phyloP scores from a whole-genome alignment of 2,113 vertebrate genomes.

The Toxostoma redivivum region DNA sequence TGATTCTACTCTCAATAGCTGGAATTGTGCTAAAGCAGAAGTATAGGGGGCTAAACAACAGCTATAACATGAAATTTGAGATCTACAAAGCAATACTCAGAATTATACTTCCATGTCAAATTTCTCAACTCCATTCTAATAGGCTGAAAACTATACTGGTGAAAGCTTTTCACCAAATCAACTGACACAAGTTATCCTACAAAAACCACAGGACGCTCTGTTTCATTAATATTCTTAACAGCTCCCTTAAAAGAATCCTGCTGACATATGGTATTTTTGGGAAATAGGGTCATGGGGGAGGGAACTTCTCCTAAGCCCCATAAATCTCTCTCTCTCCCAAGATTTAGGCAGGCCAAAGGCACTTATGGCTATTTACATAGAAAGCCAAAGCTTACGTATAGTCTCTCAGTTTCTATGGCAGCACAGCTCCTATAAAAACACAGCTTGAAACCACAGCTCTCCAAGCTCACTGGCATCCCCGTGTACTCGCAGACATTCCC shows the following conservation, averaged over 20 bases:
- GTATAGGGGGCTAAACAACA: background rate
- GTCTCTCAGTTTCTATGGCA: conserved; percentile 23
- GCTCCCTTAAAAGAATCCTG: background rate
- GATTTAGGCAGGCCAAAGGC: background rate
- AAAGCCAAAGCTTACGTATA: background rate
- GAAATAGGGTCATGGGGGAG: background rate
- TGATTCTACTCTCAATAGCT: background rate
- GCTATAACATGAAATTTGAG: background rate
- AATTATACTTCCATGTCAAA: background rate
- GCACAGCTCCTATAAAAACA: background rate
- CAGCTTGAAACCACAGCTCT: background rate
- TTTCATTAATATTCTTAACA: background rate
- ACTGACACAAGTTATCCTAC: background rate
- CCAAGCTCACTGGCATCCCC: background rate
- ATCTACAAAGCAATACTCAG: background rate
- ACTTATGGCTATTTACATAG: background rate
- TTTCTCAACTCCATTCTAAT: background rate
- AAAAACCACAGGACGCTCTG: background rate
- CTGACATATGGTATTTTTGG: background rate
- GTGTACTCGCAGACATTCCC: background rate
- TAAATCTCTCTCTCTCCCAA: background rate
- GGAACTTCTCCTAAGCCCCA: background rate
- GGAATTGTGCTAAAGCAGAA: background rate
- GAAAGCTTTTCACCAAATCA: background rate
- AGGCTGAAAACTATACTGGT: background rate